Base-by-base conservation (phyloP, 30 jellyfish, hydroid and myxozoan genomes). In the Aurelia sp. region DNA sequence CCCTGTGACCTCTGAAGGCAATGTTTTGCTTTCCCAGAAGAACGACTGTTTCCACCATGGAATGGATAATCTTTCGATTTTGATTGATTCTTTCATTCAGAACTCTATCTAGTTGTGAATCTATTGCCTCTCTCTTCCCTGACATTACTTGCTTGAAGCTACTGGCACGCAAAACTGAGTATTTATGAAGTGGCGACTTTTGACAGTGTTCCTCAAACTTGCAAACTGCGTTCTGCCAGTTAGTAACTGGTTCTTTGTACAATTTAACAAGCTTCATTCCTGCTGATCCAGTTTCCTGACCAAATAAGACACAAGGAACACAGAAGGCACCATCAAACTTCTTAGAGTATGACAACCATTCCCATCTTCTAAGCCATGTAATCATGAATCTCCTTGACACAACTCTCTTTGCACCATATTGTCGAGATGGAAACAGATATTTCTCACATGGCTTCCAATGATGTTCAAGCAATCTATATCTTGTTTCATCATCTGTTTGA, bases 261-360 rank as follows among this genome's bases (percentile, higher is more conserved):
- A 71, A 71, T 71, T 71, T 71, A 23, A 16, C 19, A 1, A 71
- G 23, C 50, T 50, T 50, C 22, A 23, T n/a, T 0, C 81, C 66
- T 11, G 13, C 16, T 11, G 13, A n/a, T 71, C 81, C 23, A 40
- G 70, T 13, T 27, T 71, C 70, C 16, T 71, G 81, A 11, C 78
- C 90, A 79, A 79, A 62, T 18, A 79, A 50, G 23, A 61, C 90
- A 66, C 90, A 79, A 35, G 88, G 75, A n/a, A 79, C 20, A 79
- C 90, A 79, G 48, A 31, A 62, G 18, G 85, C 90, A 79, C 91
- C 89, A 68, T 82, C 89, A 18, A 6, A 21, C 15, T 53, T 84
- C 71, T 65, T 58, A 22, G 91, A 70, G 57, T 84, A 84, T 22
- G 71, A 27, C 33, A 27, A 27, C 91, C 92, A 82, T 15, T 20